Evolutionary conservation across 2,888 invertebrate genomes (phyloP), one percentile per base, ranked within the genome.

Genomic region (Nasonia oneida): DNA sequence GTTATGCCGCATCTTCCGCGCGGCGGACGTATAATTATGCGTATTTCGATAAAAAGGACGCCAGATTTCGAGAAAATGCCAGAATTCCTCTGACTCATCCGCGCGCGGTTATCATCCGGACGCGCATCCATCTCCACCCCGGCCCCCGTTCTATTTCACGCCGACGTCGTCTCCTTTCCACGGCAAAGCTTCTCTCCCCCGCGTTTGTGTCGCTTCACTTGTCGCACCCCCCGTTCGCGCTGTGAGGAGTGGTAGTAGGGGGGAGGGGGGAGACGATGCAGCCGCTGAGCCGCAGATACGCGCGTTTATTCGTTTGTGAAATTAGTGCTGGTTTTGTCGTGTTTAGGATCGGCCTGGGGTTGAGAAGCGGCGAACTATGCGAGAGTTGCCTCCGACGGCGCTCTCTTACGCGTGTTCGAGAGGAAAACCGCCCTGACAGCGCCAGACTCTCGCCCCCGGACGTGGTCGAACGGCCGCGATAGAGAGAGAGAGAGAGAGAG

Each of bases 291-390:
- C 42, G n/a, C 29, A 50, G 70, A 57, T 15, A 64, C 87, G 87
- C 89, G 90, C 91, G 92, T 91, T 92, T 92, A 92, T 92, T 93
- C 93, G 92, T 91, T 93, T 93, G 93, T 93, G 92, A 93, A 93
- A 93, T 93, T 93, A 93, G 93, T 92, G 89, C 93, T 93, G 93
- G 92, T 93, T 90, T 91, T 91, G 92, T 91, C 91, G 90, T 91
- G 89, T 70, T 75, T 76, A 75, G 75, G 70, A 61, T 71, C 42
- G 73, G 67, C 64, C 57, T 61, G 61, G 73, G 75, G 23, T 42
- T 33, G 78, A 76, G 33, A 33, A 29, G 57, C 6, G 23, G 57
- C 47, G 75, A 47, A 47, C n/a, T 37, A 47, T 23, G 18, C 39
- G 57, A 57, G 29, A 67, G 47, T 61, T 15, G 53, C 53, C 53